phyloP scores from a whole-genome alignment of 2,113 vertebrate species.

The Rhinopithecus roxellana region DNA sequence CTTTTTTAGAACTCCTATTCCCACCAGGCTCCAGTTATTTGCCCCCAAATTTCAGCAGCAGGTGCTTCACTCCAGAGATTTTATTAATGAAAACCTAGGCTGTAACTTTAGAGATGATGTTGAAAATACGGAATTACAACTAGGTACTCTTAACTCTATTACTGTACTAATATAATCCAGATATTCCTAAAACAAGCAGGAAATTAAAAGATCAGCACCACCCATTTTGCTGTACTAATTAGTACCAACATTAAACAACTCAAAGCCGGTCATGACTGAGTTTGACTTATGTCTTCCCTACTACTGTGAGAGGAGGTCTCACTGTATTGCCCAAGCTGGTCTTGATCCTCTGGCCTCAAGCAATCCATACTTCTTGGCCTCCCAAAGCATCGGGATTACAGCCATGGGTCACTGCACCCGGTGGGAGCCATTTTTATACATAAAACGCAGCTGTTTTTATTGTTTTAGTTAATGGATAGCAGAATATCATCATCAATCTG shows the following conservation, averaged over 20 bases:
- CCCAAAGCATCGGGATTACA: too few species aligned
- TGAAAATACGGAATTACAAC: neutral
- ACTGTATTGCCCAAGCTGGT: too few species aligned
- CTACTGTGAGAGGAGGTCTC: neutral
- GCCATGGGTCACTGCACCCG: too few species aligned
- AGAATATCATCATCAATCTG: neutral
- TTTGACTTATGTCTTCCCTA: neutral
- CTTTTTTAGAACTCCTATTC: too few species aligned
- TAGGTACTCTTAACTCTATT: neutral
- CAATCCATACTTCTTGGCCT: too few species aligned
- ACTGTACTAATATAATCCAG: neutral
- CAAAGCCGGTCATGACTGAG: neutral
- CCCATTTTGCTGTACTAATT: neutral
- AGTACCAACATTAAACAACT: neutral
- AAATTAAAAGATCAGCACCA: neutral
- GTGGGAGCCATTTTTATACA: neutral
- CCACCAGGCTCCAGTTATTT: too few species aligned
- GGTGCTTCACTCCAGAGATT: too few species aligned
- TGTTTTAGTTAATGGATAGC: neutral
- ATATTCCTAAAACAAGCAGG: neutral
- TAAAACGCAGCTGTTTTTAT: neutral
- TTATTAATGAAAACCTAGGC: neutral
- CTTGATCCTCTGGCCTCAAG: too few species aligned
- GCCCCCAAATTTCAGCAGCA: too few species aligned
- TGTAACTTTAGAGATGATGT: neutral